These are phyloP conservation scores for Vesta saturnalis DNA, from an alignment of 2,888 invertebrate genomes.

Conservation along the genomic window DNA sequence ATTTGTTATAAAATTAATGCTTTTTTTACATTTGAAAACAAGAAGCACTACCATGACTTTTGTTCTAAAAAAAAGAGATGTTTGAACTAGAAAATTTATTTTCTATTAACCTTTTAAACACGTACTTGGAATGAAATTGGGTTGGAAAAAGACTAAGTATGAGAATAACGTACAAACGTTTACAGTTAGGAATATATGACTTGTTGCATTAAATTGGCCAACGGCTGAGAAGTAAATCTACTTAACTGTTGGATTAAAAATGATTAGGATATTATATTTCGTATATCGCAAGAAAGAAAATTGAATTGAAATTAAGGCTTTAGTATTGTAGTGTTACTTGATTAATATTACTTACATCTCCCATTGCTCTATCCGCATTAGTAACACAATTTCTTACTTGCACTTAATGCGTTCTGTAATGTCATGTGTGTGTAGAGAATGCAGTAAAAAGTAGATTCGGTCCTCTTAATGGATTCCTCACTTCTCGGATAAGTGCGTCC, in stretches of 20 bases:
- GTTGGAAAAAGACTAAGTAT: too few species aligned
- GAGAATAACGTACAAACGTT: too few species aligned
- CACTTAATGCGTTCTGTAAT: conserved; percentile 38
- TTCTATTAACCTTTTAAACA: too few species aligned
- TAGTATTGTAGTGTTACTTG: conserved; percentile 15
- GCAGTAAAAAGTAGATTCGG: conserved; percentile 51
- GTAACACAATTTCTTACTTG: conserved; percentile 37
- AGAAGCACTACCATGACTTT: too few species aligned
- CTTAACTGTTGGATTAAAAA: neutral
- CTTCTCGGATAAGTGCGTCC: conserved; percentile 55
- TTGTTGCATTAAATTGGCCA: too few species aligned
- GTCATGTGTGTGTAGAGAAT: conserved; percentile 48
- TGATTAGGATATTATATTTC: neutral
- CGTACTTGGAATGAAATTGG: too few species aligned
- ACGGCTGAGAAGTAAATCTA: too few species aligned
- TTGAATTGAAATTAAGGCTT: neutral
- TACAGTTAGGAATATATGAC: too few species aligned
- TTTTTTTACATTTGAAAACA: too few species aligned
- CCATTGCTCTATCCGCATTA: conserved; percentile 32
- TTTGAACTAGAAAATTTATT: too few species aligned
- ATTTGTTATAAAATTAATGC: too few species aligned
- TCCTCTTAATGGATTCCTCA: conserved; percentile 56
- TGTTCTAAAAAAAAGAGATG: too few species aligned
- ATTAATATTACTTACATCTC: conserved; percentile 32
- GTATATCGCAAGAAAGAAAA: neutral